phyloP scores from a whole-genome alignment of 2,797 vertebrate genomes.

The Sebastes vulpes region DNA sequence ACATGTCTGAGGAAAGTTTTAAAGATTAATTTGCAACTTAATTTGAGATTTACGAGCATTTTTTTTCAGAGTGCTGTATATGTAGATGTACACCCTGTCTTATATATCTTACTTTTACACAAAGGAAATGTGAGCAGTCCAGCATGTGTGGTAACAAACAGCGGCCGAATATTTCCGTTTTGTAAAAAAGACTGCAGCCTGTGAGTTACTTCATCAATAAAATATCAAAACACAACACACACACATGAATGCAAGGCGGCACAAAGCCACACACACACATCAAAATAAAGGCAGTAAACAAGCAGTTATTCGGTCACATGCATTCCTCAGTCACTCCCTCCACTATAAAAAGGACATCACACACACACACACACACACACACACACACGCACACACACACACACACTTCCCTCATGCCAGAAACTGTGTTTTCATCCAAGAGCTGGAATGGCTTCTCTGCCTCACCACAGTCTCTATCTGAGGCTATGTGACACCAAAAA shows the following conservation, averaged over 20 bases:
- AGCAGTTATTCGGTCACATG: conserved; percentile 43
- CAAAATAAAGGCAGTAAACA: conserved; percentile 32
- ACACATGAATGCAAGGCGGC: neutral
- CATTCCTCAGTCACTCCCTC: conserved; percentile 62
- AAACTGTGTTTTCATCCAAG: conserved; percentile 41
- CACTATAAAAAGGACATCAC: conserved; percentile 52
- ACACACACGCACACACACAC: conserved; percentile 1
- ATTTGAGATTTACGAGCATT: neutral
- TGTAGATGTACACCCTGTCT: neutral
- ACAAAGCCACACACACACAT: neutral
- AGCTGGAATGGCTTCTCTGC: conserved; percentile 7
- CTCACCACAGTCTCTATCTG: conserved; percentile 45
- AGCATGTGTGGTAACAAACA: conserved; percentile 14
- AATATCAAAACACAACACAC: conserved; percentile 17
- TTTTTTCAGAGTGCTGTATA: neutral
- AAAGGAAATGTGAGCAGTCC: conserved; percentile 19
- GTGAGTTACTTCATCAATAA: conserved; percentile 14
- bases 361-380: conserved; percentile 13
- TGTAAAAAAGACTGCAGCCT: conserved; percentile 4
- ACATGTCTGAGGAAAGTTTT: neutral
- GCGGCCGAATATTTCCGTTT: conserved; percentile 17
- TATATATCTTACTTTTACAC: neutral
- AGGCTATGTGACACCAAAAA: conserved; percentile 48
- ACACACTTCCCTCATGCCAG: conserved; percentile 25
- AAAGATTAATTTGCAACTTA: neutral